These are phyloP conservation scores for Maconellicoccus hirsutus DNA, from an alignment of 1,140 invertebrate species.

Conservation along the genomic window DNA sequence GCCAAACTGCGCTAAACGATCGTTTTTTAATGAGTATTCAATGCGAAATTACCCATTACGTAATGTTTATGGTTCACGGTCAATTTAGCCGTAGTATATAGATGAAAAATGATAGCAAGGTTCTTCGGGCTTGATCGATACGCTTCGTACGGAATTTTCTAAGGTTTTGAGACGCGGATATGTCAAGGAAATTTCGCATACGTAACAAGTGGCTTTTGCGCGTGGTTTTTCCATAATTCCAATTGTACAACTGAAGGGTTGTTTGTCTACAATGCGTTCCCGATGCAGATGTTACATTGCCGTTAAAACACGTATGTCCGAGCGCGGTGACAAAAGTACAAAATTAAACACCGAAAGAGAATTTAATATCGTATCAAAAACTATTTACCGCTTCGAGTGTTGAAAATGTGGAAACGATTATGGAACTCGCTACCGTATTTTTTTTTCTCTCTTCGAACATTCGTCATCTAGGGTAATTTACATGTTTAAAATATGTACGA, in stretches of 20 bases:
- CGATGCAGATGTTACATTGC: background rate
- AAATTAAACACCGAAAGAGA: too few species aligned
- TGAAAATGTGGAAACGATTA: background rate
- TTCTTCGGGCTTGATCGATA: background rate
- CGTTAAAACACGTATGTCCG: background rate
- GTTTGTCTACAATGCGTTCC: background rate
- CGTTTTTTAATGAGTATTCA: background rate
- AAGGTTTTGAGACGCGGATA: too few species aligned
- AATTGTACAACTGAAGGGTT: too few species aligned
- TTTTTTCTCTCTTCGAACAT: background rate
- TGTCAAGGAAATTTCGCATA: too few species aligned
- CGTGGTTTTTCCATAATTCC: background rate
- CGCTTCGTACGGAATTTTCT: background rate
- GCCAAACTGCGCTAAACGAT: too few species aligned
- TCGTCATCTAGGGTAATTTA: too few species aligned
- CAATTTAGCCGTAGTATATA: background rate
- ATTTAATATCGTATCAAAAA: background rate
- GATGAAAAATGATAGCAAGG: background rate
- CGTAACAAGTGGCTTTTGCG: background rate
- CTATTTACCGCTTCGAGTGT: background rate
- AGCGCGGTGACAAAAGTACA: background rate
- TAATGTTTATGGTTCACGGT: conserved; percentile 8
- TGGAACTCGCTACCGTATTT: background rate
- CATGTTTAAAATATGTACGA: too few species aligned
- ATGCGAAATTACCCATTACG: background rate